Evolutionary conservation across 92 coral and sea anemone genomes (phyloP), one percentile per base, ranked within the genome.

Genomic region (Heteractis magnifica): DNA sequence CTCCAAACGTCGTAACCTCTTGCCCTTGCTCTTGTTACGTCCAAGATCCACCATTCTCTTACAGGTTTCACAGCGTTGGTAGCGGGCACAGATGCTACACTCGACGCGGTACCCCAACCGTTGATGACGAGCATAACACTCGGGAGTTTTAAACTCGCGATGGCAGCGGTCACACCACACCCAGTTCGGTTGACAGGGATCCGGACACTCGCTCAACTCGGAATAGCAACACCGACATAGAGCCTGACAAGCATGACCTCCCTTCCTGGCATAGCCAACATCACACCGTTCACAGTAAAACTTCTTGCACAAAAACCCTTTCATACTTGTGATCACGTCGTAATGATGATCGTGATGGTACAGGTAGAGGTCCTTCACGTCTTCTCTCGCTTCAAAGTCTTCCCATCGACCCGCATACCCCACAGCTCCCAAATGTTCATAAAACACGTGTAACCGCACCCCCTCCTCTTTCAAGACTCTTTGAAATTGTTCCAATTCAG

Each of bases 351-450:
- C 6, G 12, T 56, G 60, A 8, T 56, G 60, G 60, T 56, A 56
- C 4, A 56, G 60, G 10, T 56, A 56, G 13, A 4, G 8, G 10
- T 56, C 60, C 60, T 56, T 56, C 2, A 56, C 60, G 2, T 56
- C 51, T 4, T 10, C 7, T 8, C 6, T 4, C 1, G 44, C 51
- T 15, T 41, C 58, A 76, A 76, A 76, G 58, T 49, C 59, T 48
- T 76, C 58, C 79, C 56, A 76, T 7, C 4, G 1, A 2, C 79
- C 79, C 23, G 79, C 79, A 52, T 49, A 76, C 44, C 79, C 79
- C 0, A 76, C 20, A 18, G 21, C 51, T 2, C 53, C 20, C 59
- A 76, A 49, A 50, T 76, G 58, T 19, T 76, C 20, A 58, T 76
- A 76, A 52, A 15, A 76, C 7, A 76, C 79, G 12, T 76, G 79